Conservation (phyloP, 2,113 vertebrate species). For the Prochilodus magdalenae region DNA sequence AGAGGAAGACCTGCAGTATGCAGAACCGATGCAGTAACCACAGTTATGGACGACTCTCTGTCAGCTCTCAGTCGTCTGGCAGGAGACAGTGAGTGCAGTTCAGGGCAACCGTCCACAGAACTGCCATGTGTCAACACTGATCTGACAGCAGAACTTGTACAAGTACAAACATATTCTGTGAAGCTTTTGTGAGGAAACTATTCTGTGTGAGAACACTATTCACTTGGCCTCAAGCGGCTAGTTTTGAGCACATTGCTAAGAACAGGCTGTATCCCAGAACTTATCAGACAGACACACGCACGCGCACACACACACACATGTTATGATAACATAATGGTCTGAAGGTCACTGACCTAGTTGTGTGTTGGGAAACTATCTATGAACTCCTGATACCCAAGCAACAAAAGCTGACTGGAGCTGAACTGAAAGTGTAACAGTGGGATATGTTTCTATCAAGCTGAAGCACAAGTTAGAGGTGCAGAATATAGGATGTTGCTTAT, state of each 20-base stretch:
- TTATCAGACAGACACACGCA: slow-evolving; percentile 24
- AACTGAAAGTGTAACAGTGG: no score
- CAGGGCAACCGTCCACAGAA: no score
- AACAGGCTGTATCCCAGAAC: background rate
- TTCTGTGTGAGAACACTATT: background rate
- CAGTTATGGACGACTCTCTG: no score
- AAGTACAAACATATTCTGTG: background rate
- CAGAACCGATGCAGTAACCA: no score
- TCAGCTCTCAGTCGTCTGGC: no score
- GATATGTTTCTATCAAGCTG: background rate
- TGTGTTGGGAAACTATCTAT: background rate
- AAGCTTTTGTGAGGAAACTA: background rate
- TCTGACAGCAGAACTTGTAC: no score
- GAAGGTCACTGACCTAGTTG: background rate
- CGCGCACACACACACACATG: background rate
- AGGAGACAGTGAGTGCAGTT: no score
- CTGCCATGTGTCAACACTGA: no score
- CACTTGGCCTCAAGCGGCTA: background rate
- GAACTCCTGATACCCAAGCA: background rate
- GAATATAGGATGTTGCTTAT: background rate
- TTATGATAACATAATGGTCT: background rate
- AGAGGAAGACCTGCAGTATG: no score
- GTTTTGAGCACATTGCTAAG: background rate
- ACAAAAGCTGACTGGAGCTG: background rate
- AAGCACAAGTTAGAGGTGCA: no score